Base-by-base conservation (phyloP, 2,797 vertebrate species). In the Yasuhikotakia modesta region DNA sequence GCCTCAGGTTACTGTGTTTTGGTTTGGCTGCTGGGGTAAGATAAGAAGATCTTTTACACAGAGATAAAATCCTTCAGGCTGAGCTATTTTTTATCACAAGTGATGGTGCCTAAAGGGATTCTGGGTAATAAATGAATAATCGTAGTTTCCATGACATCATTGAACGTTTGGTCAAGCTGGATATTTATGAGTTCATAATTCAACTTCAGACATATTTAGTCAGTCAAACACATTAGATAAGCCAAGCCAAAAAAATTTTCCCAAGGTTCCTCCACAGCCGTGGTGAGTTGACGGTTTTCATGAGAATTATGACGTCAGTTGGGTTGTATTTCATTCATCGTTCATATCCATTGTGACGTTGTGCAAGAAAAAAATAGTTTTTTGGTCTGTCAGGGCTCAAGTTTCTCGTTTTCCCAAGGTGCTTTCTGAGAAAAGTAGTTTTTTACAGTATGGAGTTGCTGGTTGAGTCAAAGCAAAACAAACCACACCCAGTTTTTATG, bases 81-180 rank as follows among this genome's bases (percentile, higher is more conserved):
- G 64, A 63, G 82, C 79, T 82, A 57, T 81, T 75, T 46, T 81
- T 84, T 79, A 27, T 77, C 70, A 65, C 50, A 52, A 76, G 72
- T 57, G 45, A 45, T 45, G 4, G 16, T 72, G 67, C 63, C 30
- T 55, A 50, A 17, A 64, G 30, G 22, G 53, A 73, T 68, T 74
- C 72, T 79, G 70, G 81, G 84, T 81, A 81, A 82, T 81, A 70
- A 5, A 81, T 67, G 57, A 57, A 58, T 60, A 43, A n/a, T 43
- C 13, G 55, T 8, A 10, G 6, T 39, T 39, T 39, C 7, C 6
- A 39, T 39, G 8, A 10, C 35, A 39, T 77, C 27, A 27, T 27
- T 27, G 27, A 27, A 4, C 27, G 27, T 27, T 27, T 27, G 27
- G 27, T 27, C 27, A 27, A 48, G 22, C 7, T 35, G 14, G n/a